Evolutionary conservation across 2,797 vertebrate genomes (phyloP).

Genomic region (Ctenochaetus hawaiiensis): DNA sequence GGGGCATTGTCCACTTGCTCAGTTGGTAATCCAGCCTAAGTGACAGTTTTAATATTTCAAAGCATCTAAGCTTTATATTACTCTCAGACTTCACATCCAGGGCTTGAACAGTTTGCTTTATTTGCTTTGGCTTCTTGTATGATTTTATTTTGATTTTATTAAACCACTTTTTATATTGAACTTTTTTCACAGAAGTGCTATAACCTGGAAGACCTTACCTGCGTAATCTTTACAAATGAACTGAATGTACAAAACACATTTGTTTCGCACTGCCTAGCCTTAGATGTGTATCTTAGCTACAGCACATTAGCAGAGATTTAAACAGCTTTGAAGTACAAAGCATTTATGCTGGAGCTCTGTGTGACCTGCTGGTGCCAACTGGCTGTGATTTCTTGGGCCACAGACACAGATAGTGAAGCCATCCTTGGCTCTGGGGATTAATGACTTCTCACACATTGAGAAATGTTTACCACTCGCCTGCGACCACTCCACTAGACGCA

Average conservation of each 20-base stretch:
- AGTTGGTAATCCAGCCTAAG: background rate
- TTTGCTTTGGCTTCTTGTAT: background rate
- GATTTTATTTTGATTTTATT: constrained; percentile 3
- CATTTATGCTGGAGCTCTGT: constrained; percentile 67
- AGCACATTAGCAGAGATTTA: constrained; percentile 67
- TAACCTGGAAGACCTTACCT: background rate
- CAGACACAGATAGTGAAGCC: constrained; percentile 78
- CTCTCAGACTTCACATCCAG: background rate
- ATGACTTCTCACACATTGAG: constrained; percentile 82
- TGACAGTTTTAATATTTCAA: constrained; percentile 10
- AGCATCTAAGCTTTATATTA: constrained; percentile 1
- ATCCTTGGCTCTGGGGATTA: constrained; percentile 81
- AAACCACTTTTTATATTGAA: background rate
- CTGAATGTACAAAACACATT: background rate
- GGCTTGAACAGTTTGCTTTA: background rate
- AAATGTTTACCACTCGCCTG: constrained; percentile 85
- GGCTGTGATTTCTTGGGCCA: constrained; percentile 81
- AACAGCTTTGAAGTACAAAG: constrained; percentile 64
- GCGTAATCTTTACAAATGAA: constrained; percentile 29
- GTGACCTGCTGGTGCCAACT: constrained; percentile 79
- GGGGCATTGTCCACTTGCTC: background rate
- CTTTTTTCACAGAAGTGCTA: background rate
- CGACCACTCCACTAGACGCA: constrained; percentile 75
- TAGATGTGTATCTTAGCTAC: constrained; percentile 28
- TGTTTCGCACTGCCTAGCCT: constrained; percentile 19